Conservation (phyloP, 1,140 invertebrate species). For the Parasteatoda tepidariorum region DNA sequence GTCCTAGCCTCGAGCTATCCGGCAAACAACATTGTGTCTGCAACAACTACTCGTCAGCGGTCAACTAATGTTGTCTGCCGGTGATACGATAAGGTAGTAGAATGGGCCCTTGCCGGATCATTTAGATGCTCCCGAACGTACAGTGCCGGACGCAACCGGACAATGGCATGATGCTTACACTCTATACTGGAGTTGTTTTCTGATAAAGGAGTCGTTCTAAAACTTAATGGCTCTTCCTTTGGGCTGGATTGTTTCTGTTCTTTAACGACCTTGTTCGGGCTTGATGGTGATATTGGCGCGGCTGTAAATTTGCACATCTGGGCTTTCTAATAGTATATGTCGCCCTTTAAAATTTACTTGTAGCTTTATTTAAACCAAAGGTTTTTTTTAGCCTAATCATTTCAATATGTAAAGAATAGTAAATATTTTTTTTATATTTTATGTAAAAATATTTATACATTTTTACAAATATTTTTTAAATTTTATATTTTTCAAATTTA, state of each 20-base stretch:
- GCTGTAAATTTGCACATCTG: neutral
- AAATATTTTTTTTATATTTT: no score
- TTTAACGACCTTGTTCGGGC: neutral
- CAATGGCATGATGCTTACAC: neutral
- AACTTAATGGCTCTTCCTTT: neutral
- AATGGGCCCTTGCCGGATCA: neutral
- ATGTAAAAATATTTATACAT: no score
- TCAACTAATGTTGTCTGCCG: conserved; percentile 3
- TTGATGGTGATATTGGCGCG: neutral
- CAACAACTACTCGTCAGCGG: neutral
- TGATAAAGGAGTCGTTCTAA: neutral
- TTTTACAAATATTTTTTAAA: no score
- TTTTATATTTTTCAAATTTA: no score
- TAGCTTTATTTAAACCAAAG: no score
- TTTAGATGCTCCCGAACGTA: neutral
- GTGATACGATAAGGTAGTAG: neutral
- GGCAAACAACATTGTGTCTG: neutral
- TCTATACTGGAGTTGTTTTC: neutral
- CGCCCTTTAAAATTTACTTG: no score
- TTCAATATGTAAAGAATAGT: no score
- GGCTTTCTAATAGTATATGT: neutral
- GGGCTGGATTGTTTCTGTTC: neutral
- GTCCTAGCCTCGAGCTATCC: neutral
- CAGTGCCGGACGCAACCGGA: neutral
- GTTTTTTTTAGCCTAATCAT: no score